phyloP scores from a whole-genome alignment of 2,113 vertebrate genomes.

The Pluvialis apricaria region DNA sequence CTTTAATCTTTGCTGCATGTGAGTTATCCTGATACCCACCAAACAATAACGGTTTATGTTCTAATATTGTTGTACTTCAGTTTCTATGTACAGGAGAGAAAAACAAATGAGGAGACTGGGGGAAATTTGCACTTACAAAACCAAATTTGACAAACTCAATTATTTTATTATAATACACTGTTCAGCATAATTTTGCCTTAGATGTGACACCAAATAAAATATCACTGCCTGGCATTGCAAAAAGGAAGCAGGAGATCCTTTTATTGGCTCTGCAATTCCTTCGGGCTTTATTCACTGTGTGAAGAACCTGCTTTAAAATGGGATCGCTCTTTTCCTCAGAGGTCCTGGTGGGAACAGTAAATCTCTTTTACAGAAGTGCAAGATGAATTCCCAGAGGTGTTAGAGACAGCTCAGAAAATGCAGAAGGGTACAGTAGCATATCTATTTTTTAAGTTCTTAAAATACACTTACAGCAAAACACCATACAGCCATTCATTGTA shows the following conservation, averaged over 20 bases:
- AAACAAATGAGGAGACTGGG: background rate
- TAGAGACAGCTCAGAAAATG: conserved; percentile 3
- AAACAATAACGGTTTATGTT: background rate
- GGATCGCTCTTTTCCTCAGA: background rate
- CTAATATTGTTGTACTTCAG: background rate
- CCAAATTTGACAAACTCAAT: background rate
- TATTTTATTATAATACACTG: background rate
- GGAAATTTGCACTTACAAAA: background rate
- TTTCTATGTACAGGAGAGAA: background rate
- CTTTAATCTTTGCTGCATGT: background rate
- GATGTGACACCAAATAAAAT: conserved; percentile 17
- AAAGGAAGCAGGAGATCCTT: background rate
- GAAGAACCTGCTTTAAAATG: conserved; percentile 45
- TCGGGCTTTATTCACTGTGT: conserved; percentile 12
- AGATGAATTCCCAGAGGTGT: conserved; percentile 35
- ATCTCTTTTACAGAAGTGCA: conserved; percentile 31
- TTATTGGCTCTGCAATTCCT: conserved; percentile 31
- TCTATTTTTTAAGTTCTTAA: background rate
- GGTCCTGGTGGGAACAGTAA: conserved; percentile 11
- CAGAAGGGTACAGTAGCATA: background rate
- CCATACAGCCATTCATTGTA: background rate
- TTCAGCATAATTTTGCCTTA: conserved; percentile 9
- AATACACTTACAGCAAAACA: background rate
- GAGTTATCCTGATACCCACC: background rate
- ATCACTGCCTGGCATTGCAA: background rate